phyloP scores from a whole-genome alignment of 1,140 invertebrate species.

The Drosophila sp. region DNA sequence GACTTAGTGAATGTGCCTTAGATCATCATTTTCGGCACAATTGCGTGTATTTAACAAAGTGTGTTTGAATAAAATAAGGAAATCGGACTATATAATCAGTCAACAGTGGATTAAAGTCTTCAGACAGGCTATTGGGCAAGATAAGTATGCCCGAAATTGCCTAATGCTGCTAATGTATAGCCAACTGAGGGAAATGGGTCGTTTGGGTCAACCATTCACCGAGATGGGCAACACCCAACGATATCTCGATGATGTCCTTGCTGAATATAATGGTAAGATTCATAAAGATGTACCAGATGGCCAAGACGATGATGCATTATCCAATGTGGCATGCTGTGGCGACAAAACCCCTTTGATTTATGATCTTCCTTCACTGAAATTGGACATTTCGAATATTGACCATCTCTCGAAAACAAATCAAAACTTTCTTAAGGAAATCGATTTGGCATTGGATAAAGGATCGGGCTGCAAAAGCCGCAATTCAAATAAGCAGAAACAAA shows the following conservation, averaged over 20 bases:
- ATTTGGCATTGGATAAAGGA: no score
- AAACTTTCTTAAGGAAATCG: no score
- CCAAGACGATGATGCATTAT: no score
- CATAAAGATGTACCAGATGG: neutral
- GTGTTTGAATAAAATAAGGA: slow-evolving; percentile 14
- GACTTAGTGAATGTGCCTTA: slow-evolving; percentile 38
- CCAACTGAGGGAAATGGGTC: slow-evolving; percentile 43
- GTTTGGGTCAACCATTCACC: slow-evolving; percentile 46
- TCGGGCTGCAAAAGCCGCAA: neutral
- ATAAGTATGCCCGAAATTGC: slow-evolving; percentile 63
- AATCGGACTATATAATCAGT: slow-evolving; percentile 22
- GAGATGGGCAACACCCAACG: slow-evolving; percentile 23
- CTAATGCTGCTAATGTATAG: slow-evolving; percentile 56
- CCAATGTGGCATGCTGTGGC: neutral
- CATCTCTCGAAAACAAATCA: no score
- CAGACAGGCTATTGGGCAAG: neutral
- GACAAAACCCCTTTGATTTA: neutral
- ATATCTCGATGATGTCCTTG: slow-evolving; percentile 42
- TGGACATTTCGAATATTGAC: no score
- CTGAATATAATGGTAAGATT: slow-evolving; percentile 29
- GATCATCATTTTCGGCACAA: slow-evolving; percentile 53
- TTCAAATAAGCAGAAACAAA: neutral
- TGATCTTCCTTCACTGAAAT: no score
- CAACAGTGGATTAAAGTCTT: slow-evolving; percentile 50
- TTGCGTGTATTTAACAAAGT: slow-evolving; percentile 32